Evolutionary conservation across 2,888 invertebrate species (phyloP).

Genomic region (Cephus runcator): DNA sequence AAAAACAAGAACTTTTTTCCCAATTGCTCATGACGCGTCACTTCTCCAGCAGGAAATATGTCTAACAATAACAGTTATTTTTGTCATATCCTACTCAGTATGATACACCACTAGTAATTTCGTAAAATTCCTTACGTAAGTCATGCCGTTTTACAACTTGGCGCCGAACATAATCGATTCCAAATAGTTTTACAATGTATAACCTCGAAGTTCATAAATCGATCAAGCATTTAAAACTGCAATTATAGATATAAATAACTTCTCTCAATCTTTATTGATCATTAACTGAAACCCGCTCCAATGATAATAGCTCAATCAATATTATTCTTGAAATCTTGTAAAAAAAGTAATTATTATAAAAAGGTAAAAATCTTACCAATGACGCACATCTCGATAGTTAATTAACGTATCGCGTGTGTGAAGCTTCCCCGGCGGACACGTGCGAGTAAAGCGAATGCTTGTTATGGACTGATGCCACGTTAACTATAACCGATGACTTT

Average conservation of each 20-base stretch:
- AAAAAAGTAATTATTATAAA: not conserved
- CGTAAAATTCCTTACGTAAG: not conserved
- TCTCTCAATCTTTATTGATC: not conserved
- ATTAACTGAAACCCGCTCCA: not conserved
- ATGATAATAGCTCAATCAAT: not conserved
- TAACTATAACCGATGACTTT: slow-evolving; percentile 27
- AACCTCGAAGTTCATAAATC: not conserved
- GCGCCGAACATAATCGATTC: not conserved
- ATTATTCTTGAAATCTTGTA: not conserved
- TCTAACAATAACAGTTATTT: no score
- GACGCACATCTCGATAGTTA: slow-evolving; percentile 24
- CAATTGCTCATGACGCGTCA: not conserved
- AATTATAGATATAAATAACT: not conserved
- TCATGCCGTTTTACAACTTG: not conserved
- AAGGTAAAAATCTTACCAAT: slow-evolving; percentile 24
- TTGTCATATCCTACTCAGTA: no score
- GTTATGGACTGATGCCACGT: slow-evolving; percentile 24
- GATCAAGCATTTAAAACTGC: not conserved
- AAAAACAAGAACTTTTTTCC: not conserved
- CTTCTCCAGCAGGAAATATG: no score
- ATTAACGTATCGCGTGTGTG: not conserved
- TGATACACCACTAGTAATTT: not conserved
- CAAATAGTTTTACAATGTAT: not conserved
- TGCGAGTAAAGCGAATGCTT: slow-evolving; percentile 24
- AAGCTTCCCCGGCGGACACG: slow-evolving; percentile 24